phyloP scores from a whole-genome alignment of 2,888 invertebrate genomes.

The Agrotis exclamationis region DNA sequence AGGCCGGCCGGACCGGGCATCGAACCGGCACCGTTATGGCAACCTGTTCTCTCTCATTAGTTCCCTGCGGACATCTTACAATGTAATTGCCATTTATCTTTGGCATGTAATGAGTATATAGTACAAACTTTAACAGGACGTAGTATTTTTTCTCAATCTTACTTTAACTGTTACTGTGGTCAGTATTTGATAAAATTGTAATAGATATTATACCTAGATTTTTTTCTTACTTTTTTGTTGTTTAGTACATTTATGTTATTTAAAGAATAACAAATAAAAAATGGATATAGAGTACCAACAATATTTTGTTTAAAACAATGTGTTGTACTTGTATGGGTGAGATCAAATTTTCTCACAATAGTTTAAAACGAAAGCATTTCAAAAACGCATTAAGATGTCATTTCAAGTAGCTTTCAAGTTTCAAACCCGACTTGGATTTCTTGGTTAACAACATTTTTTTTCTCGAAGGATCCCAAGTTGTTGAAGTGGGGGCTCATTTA shows the following conservation, averaged over 20 bases:
- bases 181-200: neutral
- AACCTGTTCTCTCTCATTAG: conserved; percentile 72
- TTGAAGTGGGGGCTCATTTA: conserved; percentile 67
- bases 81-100: conserved; percentile 60
- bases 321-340: neutral
- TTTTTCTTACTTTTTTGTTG: no score
- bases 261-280: no score
- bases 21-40: conserved; percentile 73
- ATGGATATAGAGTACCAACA: no score
- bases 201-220: no score
- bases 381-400: conserved; percentile 18
- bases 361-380: neutral
- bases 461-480: conserved; percentile 70
- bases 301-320: neutral
- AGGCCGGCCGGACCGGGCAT: conserved; percentile 66
- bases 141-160: conserved; percentile 46
- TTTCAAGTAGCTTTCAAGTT: conserved; percentile 44
- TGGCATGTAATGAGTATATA: conserved; percentile 42
- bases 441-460: conserved; percentile 62
- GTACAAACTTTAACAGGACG: conserved; percentile 35
- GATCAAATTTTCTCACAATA: neutral
- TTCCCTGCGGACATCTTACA: conserved; percentile 59
- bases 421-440: conserved; percentile 44
- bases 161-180: conserved; percentile 18
- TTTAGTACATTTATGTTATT: no score